Base-by-base conservation (phyloP, 2,797 vertebrate species). In the Hipposideros larvatus region DNA sequence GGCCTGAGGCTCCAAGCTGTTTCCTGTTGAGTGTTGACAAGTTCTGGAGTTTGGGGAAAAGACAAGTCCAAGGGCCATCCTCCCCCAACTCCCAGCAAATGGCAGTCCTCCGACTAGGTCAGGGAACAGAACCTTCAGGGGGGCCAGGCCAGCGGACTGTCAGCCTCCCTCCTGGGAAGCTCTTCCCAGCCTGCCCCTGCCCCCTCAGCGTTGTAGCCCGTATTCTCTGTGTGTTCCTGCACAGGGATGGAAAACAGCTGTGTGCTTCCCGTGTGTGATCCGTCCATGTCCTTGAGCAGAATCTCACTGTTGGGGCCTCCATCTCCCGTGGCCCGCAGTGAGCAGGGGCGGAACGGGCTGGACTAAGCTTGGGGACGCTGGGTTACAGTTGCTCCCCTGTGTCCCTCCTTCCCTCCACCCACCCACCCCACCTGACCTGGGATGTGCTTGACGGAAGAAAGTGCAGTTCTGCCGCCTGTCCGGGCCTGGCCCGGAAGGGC, bases 401-500 rank as follows among this genome's bases (percentile, higher is more conserved):
- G 4, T 21, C 41, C 73, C 43, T 48, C 37, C 53, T 61, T 5
- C 34, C 11, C 24, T 0, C 4, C 7, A 75, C 46, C 61, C 9
- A 5, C 19, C 48, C 10, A 63, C n/a, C 28, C 70, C 24, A 41
- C 22, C 6, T 9, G 51, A 85, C 53, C 53, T 0, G 2, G 34
- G n/a, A 6, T 0, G 1, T 9, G 10, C 75, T 55, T 28, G 53
- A 16, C 1, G 2, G 43, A 41, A 21, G 41, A 7, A 31, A 2
- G 41, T 11, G 15, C 3, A 1, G 31, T 22, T 13, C 41, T 28
- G 9, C 19, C 4, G 1, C 2, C 1, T 2, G 10, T 26, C 3
- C 10, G 63, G 51, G 14, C 41, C 16, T 19, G 61, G 11, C 26
- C 28, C 5, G 4, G 37, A 0, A 10, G 43, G 78, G 31, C 34